Base-by-base conservation (phyloP, 2,113 vertebrate genomes). In the Callospermophilus lateralis region DNA sequence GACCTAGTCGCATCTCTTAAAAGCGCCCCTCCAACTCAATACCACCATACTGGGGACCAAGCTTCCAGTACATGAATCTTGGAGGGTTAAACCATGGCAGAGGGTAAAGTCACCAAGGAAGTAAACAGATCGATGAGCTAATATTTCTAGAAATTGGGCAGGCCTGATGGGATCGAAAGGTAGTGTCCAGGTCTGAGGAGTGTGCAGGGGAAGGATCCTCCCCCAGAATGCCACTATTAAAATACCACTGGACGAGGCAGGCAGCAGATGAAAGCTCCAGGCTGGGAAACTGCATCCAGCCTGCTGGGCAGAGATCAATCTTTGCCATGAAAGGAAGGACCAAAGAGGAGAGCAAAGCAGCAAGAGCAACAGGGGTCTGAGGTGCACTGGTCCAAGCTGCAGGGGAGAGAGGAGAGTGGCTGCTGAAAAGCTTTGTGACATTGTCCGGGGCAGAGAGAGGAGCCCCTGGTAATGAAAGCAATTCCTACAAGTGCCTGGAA, bases 401-500 rank as follows among this genome's bases (percentile, higher is more conserved):
- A 65, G 81, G 26, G 39, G 72, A 55, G 28, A 87, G 79, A n/a
- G 58, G 61, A 63, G 45, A 34, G n/a, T 22, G 77, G 51, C 67
- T 81, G 17, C 80, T 73, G 84, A 80, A 79, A 73, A 76, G 53
- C 77, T 53, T 61, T 45, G 8, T 77, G 24, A 37, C 88, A 37
- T 30, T 26, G 30, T 53, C 58, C 58, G 26, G 61, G 81, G 77
- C 76, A 51, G 88, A 70, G 55, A 48, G 74, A 73, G 86, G 74
- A 79, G 83, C 53, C 11, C 0, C 0, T 4, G 37, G 53, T 85
- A 79, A 97, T 98, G 93, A 97, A 95, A 97, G 89, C 83, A 55
- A 72, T 86, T 92, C 94, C 95, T 34, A 37, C 37, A 65, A 95
- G 89, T 39, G 94, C 94, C 96, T 95, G 94, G 81, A 96, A 93